Evolutionary conservation across 2,888 invertebrate genomes (phyloP).

Genomic region (Metacarcinus magister): DNA sequence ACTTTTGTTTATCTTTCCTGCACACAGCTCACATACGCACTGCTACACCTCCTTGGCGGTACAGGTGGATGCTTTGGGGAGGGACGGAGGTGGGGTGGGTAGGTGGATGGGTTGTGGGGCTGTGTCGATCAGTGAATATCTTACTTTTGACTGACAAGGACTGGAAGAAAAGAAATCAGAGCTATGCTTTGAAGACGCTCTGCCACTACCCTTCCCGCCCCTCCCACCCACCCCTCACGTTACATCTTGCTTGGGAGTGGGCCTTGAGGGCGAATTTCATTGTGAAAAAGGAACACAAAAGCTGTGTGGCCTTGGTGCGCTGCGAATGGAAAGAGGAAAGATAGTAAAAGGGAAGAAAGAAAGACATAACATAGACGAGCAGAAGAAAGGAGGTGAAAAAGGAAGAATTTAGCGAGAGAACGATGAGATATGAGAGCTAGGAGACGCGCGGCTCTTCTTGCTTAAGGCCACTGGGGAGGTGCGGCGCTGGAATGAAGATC

Average conservation of each 20-base stretch:
- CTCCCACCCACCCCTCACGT: not conserved
- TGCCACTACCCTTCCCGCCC: not conserved
- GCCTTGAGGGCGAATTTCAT: not conserved
- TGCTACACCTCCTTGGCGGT: not conserved
- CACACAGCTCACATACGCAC: not conserved
- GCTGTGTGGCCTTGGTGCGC: not conserved
- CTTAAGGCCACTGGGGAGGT: not conserved
- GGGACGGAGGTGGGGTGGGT: not conserved
- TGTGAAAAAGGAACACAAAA: not conserved
- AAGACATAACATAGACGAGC: not conserved
- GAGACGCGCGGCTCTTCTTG: not conserved
- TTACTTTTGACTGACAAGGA: not conserved
- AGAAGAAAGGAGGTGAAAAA: not conserved
- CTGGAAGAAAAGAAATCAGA: not conserved
- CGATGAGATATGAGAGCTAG: not conserved
- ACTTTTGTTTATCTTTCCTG: not conserved
- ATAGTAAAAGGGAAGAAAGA: not conserved
- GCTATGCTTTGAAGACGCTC: not conserved
- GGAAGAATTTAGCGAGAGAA: not conserved
- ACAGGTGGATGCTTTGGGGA: not conserved
- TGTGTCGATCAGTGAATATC: not conserved
- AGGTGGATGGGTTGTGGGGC: not conserved
- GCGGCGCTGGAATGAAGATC: conserved; percentile 43
- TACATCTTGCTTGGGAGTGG: not conserved
- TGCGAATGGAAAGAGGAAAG: not conserved